Percentiles rank a stretch among this genome's conserved stretches.
Conservation (phyloP, 2,797 vertebrate genomes). For the Sebastes diploproa region DNA sequence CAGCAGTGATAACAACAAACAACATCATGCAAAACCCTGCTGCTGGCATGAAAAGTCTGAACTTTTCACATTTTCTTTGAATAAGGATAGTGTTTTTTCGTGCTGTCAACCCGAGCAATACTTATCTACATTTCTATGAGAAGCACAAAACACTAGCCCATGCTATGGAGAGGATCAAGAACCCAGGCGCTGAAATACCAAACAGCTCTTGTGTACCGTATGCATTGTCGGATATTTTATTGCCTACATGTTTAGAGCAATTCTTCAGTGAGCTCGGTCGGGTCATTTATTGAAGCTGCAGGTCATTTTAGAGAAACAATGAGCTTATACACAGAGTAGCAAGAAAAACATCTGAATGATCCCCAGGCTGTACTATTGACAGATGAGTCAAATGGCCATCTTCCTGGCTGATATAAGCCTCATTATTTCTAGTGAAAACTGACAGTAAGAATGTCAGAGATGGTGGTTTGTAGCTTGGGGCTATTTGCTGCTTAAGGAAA, state of each 20-base stretch:
- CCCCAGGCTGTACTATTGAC: conserved; percentile 39
- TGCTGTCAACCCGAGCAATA: conserved; percentile 21
- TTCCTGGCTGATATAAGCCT: conserved; percentile 29
- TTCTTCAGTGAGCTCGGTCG: background rate
- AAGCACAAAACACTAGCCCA: background rate
- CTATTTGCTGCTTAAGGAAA: conserved; percentile 28
- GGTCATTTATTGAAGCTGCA: background rate
- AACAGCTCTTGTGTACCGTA: background rate
- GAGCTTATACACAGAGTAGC: background rate
- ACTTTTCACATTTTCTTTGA: conserved; percentile 35
- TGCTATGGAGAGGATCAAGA: conserved; percentile 8
- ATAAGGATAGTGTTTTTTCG: conserved; percentile 14
- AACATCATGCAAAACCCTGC: conserved; percentile 28
- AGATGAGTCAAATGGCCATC: conserved; percentile 34
- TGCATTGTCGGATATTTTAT: background rate
- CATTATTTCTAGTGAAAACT: conserved; percentile 36
- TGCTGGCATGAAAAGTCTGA: conserved; percentile 16
- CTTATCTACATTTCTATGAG: conserved; percentile 26
- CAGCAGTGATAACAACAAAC: conserved; percentile 66
- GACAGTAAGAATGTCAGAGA: conserved; percentile 18
- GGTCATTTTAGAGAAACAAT: conserved; percentile 19
- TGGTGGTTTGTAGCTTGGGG: conserved; percentile 16
- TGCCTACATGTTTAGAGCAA: background rate
- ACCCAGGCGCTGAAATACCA: background rate
- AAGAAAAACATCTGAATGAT: conserved; percentile 4